Conservation (phyloP, 2,113 vertebrate species). For the Peucedramus taeniatus region DNA sequence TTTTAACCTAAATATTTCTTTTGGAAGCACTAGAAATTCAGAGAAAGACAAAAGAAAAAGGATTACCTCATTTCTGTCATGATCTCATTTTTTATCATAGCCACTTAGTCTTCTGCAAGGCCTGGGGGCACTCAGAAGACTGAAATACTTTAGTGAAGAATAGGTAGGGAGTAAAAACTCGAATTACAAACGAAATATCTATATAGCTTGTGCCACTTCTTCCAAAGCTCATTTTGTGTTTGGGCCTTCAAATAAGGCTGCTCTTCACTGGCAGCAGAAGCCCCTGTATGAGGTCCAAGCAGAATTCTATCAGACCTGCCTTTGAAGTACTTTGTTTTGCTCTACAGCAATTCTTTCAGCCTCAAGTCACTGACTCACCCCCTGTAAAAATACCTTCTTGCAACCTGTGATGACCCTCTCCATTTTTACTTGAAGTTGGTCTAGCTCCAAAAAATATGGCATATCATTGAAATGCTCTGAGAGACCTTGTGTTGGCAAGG, state of each 20-base stretch:
- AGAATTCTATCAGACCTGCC: neutral
- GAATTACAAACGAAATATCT: neutral
- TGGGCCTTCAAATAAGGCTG: neutral
- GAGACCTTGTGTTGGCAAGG: neutral
- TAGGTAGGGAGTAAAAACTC: neutral
- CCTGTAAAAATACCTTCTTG: neutral
- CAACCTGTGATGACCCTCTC: neutral
- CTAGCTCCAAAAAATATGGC: neutral
- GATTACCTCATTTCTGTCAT: constrained; percentile 41
- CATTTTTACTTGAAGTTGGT: neutral
- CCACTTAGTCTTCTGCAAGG: neutral
- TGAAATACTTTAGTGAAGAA: neutral
- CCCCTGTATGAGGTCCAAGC: neutral
- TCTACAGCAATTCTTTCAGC: neutral
- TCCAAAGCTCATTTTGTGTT: neutral
- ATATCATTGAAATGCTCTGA: accelerated
- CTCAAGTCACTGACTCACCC: neutral
- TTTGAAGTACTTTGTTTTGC: neutral
- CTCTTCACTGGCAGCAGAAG: neutral
- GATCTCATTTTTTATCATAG: constrained; percentile 41
- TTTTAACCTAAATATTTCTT: constrained; percentile 53
- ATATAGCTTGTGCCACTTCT: neutral
- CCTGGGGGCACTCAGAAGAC: neutral
- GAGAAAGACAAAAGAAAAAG: neutral
- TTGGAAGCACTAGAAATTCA: constrained; percentile 25